A percentile compares a stretch with the other conserved stretches of the same genome.
phyloP scores from a whole-genome alignment of 2,113 vertebrate genomes.

The Acrocephalus kingi region DNA sequence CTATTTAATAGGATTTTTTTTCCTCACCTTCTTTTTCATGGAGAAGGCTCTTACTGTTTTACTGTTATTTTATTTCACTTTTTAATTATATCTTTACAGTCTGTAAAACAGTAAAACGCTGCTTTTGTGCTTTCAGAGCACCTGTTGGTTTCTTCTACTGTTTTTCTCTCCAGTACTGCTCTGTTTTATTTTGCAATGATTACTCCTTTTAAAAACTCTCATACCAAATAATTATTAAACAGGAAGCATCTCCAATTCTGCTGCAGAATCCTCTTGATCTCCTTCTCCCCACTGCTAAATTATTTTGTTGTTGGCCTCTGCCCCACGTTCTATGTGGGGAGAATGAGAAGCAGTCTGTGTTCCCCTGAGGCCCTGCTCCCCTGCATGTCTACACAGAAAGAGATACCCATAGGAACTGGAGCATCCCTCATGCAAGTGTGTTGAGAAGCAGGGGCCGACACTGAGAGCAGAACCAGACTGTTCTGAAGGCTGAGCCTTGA shows the following conservation, averaged over 20 bases:
- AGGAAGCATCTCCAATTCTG: neutral
- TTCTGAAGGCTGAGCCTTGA: neutral
- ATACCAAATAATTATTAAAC: neutral
- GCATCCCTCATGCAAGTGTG: neutral
- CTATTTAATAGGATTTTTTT: neutral
- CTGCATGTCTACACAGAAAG: neutral
- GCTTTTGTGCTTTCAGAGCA: neutral
- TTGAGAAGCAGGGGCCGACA: neutral
- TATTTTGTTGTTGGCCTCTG: neutral
- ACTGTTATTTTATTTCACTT: neutral
- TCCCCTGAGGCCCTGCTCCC: neutral
- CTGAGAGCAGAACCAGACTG: neutral
- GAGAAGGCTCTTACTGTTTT: neutral
- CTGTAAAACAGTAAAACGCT: neutral
- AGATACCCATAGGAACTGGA: neutral
- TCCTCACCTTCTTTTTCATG: neutral
- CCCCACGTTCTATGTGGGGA: neutral
- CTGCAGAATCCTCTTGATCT: neutral
- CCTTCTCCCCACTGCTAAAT: neutral
- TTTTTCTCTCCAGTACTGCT: neutral
- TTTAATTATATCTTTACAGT: neutral
- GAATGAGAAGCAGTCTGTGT: neutral
- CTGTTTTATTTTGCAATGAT: neutral
- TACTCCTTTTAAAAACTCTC: neutral
- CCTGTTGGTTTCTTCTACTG: neutral